phyloP scores from a whole-genome alignment of 2,797 vertebrate genomes.

The Semotilus atromaculatus region DNA sequence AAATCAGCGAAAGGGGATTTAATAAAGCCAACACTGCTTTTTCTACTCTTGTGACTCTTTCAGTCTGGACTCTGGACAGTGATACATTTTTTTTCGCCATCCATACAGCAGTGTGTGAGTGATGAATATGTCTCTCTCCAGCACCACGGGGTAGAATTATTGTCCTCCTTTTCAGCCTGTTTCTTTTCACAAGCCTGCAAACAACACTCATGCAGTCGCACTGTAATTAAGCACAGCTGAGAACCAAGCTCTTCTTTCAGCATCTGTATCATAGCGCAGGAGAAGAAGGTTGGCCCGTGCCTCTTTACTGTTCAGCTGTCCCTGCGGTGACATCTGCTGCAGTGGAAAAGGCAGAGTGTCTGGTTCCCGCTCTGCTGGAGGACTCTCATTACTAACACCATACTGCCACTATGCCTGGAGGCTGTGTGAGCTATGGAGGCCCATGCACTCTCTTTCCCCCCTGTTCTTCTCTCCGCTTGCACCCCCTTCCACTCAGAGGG shows the following conservation, averaged over 20 bases:
- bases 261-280: conserved; percentile 35
- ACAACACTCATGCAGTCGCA: conserved; percentile 33
- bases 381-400: conserved; percentile 61
- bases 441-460: conserved; percentile 42
- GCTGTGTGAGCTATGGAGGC: conserved; percentile 43
- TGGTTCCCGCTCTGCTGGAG: conserved; percentile 43
- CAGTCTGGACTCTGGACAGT: conserved; percentile 33
- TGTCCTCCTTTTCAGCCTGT: conserved; percentile 25
- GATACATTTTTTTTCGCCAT: conserved; percentile 54
- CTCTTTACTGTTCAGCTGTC: conserved; percentile 39
- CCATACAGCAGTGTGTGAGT: conserved; percentile 50
- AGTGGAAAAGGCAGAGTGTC: conserved; percentile 40
- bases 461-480: conserved; percentile 39
- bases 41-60: conserved; percentile 43
- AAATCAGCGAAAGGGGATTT: conserved; percentile 25
- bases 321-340: conserved; percentile 52
- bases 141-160: conserved; percentile 39
- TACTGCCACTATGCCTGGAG: conserved; percentile 48
- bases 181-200: conserved; percentile 21
- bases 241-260: conserved; percentile 3
- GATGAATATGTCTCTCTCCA: conserved; percentile 46
- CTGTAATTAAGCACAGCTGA: conserved; percentile 29
- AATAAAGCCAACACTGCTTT: conserved; percentile 14
- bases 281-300: conserved; percentile 36
- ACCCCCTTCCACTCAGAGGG: conserved; percentile 43